phyloP scores from a whole-genome alignment of 2,888 invertebrate genomes.

The Scaptodrosophila latifasciaeformis region DNA sequence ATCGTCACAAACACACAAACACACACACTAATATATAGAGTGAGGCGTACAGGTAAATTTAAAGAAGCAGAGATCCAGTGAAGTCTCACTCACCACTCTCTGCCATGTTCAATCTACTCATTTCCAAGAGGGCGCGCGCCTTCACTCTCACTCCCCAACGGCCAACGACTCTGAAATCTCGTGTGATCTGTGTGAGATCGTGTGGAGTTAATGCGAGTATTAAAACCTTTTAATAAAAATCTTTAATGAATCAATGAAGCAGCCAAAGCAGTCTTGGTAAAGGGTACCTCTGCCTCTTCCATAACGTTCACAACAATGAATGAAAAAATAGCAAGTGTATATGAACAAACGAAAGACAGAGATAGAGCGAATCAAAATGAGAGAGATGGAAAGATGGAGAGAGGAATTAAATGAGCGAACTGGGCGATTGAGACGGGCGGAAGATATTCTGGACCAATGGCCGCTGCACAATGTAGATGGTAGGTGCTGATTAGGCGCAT shows the following conservation, averaged over 20 bases:
- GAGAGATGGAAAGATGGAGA: not conserved
- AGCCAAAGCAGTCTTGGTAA: conserved; percentile 9
- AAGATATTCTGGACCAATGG: conserved; percentile 16
- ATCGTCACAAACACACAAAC: conserved; percentile 12
- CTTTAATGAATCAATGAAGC: conserved; percentile 69
- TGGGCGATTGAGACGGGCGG: not conserved
- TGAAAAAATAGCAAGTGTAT: conserved; percentile 2
- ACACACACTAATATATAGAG: not conserved
- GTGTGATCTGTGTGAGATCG: conserved; percentile 65
- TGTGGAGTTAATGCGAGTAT: conserved; percentile 73
- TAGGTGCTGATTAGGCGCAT: conserved; percentile 70
- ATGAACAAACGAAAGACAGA: conserved; percentile 23
- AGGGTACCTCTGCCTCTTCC: too few relatives aligned
- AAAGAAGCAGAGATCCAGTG: not conserved
- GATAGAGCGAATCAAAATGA: too few relatives aligned
- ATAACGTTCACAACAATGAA: conserved; percentile 5
- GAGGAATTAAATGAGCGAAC: not conserved
- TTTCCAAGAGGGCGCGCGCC: too few relatives aligned
- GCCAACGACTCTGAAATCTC: conserved; percentile 37
- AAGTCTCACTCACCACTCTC: not conserved
- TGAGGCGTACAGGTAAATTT: conserved; percentile 5
- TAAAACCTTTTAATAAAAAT: conserved; percentile 73
- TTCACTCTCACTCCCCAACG: too few relatives aligned
- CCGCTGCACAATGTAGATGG: conserved; percentile 57
- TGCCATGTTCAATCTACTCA: too few relatives aligned